Base-by-base conservation (phyloP, 2,797 vertebrate genomes). In the Acanthiza pusilla region DNA sequence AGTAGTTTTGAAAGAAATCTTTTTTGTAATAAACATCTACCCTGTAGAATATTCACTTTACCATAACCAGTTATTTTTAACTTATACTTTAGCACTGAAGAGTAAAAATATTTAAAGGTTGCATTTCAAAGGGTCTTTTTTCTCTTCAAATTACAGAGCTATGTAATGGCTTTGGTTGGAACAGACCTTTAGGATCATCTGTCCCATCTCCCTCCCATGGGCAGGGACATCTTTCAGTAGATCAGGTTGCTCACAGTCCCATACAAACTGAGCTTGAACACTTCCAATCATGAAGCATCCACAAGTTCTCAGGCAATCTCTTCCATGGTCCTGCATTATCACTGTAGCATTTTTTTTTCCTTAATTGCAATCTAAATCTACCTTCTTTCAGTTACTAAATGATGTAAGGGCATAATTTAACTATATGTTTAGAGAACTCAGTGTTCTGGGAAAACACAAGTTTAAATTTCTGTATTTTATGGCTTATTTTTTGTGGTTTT, bases 281-380 rank as follows among this genome's bases (percentile, higher is more conserved):
- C 34, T n/a, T 70, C 9, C 38, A 58, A 0, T 10, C 19, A 27
- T 0, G 22, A 18, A 48, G 12, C 23, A 60, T 2, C 10, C 25
- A 51, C 6, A 85, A 8, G 22, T 34, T 60, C 16, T 47, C 25
- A 3, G 13, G 11, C 32, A 63, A 34, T 3, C 2, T 26, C 6
- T 67, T 63, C 36, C 26, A 7, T 8, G 23, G 20, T 16, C 26
- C 43, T 58, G 29, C 20, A 32, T 4, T 15, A 51, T 5, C 21
- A 25, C 2, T 25, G 16, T 0, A 21, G 9, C 4, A 16, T 7
- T 17, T 74, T 21, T 21, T 40, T 22, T 8, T 9, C 22, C 15
- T 36, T 17, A 27, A 57, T 74, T 74, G 1, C 4, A 47, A 10
- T 11, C 9, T 36, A 58, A 78, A 58, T 23, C 9, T 16, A 38